Evolutionary conservation across 2,888 invertebrate species (phyloP), one percentile per base, ranked within the genome.

Genomic region (Salpingus planirostris): DNA sequence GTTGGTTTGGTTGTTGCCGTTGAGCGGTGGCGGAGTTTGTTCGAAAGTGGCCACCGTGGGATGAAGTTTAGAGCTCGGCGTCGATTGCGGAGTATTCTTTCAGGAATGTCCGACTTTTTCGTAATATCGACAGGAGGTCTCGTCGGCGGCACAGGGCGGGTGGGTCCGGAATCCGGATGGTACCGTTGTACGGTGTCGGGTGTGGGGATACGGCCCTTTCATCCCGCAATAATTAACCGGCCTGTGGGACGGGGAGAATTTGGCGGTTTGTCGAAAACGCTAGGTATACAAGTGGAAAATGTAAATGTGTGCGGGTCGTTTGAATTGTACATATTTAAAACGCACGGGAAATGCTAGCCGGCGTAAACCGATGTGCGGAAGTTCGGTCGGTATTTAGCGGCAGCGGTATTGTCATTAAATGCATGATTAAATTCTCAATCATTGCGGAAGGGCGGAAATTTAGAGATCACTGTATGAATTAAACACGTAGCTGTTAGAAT

Each of bases 361-460:
- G 33, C 27, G 32, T 33, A 32, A 39, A 37, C 33, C 37, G 27
- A 37, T 40, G 31, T 22, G 33, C 37, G 40, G 37, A 40, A 37
- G 33, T 40, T 27, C 21, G 15, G 28, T 21, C 26, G 38, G 34
- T 34, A 34, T 40, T 44, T 38, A 35, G 35, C 38, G 28, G 33
- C 39, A 35, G 31, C 33, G 35, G 39, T 46, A 44, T 36, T 36
- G 40, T 44, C 46, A 46, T 44, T 46, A 49, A 47, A 46, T 41
- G 45, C 46, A 41, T 43, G 43, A 43, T 43, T 36, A 35, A 41
- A 41, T 43, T 37, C 32, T 15, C 40, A 41, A 33, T 40, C 37
- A 33, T 23, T 34, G 42, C 40, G 41, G 44, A 40, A 42, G 35
- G 40, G 38, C 38, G 46, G 47, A 46, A 46, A 46, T 49, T 47